These are phyloP conservation scores for Steatocranus sp. DNA, from an alignment of 2,797 vertebrate genomes.

Conservation along the genomic window DNA sequence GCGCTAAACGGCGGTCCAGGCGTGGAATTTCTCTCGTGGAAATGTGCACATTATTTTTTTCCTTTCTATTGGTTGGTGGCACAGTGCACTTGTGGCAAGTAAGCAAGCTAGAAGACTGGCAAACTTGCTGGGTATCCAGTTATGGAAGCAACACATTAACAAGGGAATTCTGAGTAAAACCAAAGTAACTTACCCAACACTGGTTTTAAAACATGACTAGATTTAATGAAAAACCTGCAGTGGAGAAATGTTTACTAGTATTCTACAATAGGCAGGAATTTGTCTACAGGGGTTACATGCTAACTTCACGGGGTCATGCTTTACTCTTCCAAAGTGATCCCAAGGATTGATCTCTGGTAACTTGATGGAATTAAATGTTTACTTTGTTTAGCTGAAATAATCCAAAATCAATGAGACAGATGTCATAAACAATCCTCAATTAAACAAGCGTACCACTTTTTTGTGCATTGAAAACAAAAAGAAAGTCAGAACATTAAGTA, in stretches of 20 bases:
- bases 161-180: no score
- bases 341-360: background rate
- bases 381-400: background rate
- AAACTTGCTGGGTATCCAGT: no score
- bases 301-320: background rate
- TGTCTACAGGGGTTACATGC: background rate
- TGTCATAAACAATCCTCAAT: background rate
- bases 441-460: background rate
- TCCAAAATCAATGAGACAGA: background rate
- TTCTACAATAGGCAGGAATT: background rate
- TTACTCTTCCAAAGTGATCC: background rate
- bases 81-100: no score
- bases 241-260: background rate
- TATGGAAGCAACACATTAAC: no score
- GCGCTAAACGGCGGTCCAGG: no score
- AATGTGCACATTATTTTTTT: no score
- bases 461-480: background rate
- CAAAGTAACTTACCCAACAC: no score
- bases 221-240: background rate
- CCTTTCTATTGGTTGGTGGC: no score
- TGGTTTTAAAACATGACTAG: background rate
- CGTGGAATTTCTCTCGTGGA: no score
- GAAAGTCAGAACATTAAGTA: background rate
- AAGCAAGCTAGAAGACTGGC: no score
- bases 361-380: background rate